Percentiles rank a stretch among this genome's conserved stretches.
Conservation (phyloP, 2,113 vertebrate species). For the Eclectus roratus region DNA sequence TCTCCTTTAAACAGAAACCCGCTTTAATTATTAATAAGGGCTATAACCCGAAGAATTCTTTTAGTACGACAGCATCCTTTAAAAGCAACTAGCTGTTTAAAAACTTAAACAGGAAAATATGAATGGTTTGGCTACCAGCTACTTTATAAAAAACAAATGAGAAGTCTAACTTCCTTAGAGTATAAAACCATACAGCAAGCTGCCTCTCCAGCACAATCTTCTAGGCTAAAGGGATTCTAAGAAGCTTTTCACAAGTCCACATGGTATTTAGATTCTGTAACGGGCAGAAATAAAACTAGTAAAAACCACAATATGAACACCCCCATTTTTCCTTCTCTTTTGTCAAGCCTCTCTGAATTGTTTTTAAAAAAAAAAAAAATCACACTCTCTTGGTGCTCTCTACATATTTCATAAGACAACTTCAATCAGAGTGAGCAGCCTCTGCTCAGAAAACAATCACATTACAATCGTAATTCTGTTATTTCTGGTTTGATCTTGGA, state of each 20-base stretch:
- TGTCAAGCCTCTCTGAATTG: background rate
- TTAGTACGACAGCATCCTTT: background rate
- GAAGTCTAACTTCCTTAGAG: background rate
- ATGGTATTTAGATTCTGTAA: background rate
- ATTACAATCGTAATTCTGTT: background rate
- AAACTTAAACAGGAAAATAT: slow-evolving; percentile 18
- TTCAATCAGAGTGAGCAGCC: background rate
- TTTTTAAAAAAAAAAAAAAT: background rate
- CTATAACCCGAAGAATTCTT: background rate
- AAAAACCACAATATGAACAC: background rate
- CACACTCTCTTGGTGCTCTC: background rate
- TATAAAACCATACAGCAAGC: background rate
- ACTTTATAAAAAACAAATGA: background rate
- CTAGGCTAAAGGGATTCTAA: background rate
- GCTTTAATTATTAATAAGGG: slow-evolving; percentile 29
- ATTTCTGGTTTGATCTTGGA: background rate
- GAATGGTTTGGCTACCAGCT: background rate
- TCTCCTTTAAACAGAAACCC: slow-evolving; percentile 22
- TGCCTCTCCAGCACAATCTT: background rate
- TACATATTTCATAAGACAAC: background rate
- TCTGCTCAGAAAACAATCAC: background rate
- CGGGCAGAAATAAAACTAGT: background rate
- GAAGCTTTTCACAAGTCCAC: background rate
- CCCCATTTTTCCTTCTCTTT: background rate
- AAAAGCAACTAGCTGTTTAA: slow-evolving; percentile 33